Evolutionary conservation across 2,797 vertebrate genomes (phyloP).

Genomic region (Cirrhinus molitorella): DNA sequence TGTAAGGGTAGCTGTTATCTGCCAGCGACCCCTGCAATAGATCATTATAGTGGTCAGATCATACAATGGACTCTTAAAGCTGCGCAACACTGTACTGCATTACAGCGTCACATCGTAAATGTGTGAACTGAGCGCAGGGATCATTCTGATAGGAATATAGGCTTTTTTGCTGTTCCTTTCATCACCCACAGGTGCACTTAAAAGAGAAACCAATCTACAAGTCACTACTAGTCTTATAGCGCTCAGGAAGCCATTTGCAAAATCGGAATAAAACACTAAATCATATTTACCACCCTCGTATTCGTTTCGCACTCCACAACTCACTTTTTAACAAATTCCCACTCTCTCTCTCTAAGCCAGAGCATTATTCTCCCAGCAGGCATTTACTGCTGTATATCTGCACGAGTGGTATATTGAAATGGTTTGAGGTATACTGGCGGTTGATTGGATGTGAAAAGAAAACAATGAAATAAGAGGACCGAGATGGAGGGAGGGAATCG

Average conservation of each 20-base stretch:
- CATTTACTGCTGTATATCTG: constrained; percentile 73
- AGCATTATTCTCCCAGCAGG: constrained; percentile 60
- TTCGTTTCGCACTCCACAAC: background rate
- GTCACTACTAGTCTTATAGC: constrained; percentile 12
- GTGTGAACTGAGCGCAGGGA: background rate
- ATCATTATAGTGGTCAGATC: constrained; percentile 44
- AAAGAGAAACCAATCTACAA: constrained; percentile 26
- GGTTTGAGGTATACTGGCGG: constrained; percentile 77
- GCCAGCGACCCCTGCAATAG: constrained; percentile 32
- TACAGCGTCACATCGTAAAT: background rate
- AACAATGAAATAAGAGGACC: constrained; percentile 78
- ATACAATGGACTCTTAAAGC: constrained; percentile 34
- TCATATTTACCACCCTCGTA: constrained; percentile 32
- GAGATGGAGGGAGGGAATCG: constrained; percentile 70
- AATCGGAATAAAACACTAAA: constrained; percentile 15
- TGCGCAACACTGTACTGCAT: background rate
- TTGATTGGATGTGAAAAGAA: constrained; percentile 87
- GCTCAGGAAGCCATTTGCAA: constrained; percentile 25
- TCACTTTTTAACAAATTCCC: constrained; percentile 45
- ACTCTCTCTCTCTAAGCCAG: constrained; percentile 36
- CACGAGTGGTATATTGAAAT: constrained; percentile 85
- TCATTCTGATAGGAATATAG: background rate
- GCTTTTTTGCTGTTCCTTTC: background rate
- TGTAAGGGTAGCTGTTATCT: constrained; percentile 41
- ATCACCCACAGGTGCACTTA: constrained; percentile 26